Evolutionary conservation across 1,140 invertebrate species (phyloP), one percentile per base, ranked within the genome.

Genomic region (Sinonovacula constricta): DNA sequence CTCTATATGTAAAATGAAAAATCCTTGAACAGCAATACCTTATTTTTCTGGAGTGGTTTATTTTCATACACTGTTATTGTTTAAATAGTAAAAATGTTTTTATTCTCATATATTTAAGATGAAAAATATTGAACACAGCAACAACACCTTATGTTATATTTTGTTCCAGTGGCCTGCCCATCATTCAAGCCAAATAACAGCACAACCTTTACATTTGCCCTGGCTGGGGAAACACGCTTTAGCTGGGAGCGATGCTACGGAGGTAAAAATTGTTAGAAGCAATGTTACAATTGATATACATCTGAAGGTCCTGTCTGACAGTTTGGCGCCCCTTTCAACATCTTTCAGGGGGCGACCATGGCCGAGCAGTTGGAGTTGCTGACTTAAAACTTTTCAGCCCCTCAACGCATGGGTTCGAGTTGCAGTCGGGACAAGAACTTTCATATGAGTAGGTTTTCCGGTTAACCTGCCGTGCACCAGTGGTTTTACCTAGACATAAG

Each of bases 231-330:
- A 39, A 33, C 45, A 18, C 59, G 39, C 15, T 74, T 30, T 60
- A 74, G 71, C 31, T 74, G 59, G 60, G 71, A 74, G 26, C 63
- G 71, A 26, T 74, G 71, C 49, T 74, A 63, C 26, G 34, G 56
- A 33, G 22, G 70, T 72, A 70, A n/a, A 31, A 10, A 7, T 10
- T 10, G 39, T 45, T 45, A 45, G 18, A 45, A 45, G 18, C 39
- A 10, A 7, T 45, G 39, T 45, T 45, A 7, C 39, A 10, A 10
- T 45, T 45, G 39, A 7, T 45, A 7, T 45, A 45, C 7, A 45
- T 18, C 7, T 45, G 7, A 45, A 45, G 39, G 7, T 7, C 18
- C n/a, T n/a, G n/a, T n/a, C n/a, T n/a, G n/a, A n/a, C n/a, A n/a
- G n/a, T n/a, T n/a, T n/a, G n/a, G n/a, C n/a, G n/a, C n/a, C n/a